Conservation (phyloP, 2,113 vertebrate genomes). For the Aspiorhynchus laticeps region DNA sequence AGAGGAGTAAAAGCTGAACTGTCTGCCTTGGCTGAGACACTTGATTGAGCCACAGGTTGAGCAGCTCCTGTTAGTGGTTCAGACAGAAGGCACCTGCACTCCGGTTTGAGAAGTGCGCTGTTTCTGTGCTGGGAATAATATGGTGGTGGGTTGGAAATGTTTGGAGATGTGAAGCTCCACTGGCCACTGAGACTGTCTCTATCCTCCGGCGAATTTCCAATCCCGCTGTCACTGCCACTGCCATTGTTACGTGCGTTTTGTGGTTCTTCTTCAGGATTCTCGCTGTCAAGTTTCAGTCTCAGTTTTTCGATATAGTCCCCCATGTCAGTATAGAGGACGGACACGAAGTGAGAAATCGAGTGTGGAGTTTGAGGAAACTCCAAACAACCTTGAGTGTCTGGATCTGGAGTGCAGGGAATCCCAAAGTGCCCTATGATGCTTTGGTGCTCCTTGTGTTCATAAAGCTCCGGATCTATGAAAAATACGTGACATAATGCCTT, state of each 20-base stretch:
- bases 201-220: slow-evolving; percentile 86
- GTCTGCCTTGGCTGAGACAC: slow-evolving; percentile 1
- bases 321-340: slow-evolving; percentile 90
- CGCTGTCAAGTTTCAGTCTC: slow-evolving; percentile 83
- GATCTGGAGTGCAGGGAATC: slow-evolving; percentile 88
- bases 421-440: slow-evolving; percentile 88
- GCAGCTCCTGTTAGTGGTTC: slow-evolving; percentile 45
- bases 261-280: slow-evolving; percentile 80
- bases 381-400: slow-evolving; percentile 86
- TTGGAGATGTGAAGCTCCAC: slow-evolving; percentile 75
- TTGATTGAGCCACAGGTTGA: slow-evolving; percentile 9
- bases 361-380: slow-evolving; percentile 90
- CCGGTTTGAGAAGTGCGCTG: slow-evolving; percentile 29
- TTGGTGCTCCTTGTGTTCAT: slow-evolving; percentile 85
- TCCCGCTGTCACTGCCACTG: slow-evolving; percentile 87
- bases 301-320: slow-evolving; percentile 89
- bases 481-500: slow-evolving; percentile 94
- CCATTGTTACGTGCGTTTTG: slow-evolving; percentile 85
- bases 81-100: slow-evolving; percentile 47
- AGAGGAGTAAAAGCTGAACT: not conserved
- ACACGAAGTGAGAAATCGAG: slow-evolving; percentile 90
- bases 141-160: slow-evolving; percentile 37
- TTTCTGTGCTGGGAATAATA: slow-evolving; percentile 35
- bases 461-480: slow-evolving; percentile 92
- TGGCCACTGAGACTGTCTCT: slow-evolving; percentile 85